Evolutionary conservation across 2,797 vertebrate genomes (phyloP), one percentile per base, ranked within the genome.

Genomic region (Triplophysa yarkandensis): DNA sequence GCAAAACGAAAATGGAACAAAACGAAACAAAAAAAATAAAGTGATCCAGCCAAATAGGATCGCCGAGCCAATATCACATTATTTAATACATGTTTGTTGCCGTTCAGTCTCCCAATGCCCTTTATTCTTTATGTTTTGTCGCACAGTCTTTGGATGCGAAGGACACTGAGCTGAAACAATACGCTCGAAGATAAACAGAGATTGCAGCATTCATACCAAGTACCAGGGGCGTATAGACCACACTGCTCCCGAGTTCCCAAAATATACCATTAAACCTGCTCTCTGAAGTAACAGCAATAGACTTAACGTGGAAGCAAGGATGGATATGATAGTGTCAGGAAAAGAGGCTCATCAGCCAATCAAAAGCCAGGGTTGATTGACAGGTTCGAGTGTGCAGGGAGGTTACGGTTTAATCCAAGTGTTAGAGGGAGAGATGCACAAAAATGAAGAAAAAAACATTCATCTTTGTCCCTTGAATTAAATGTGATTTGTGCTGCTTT

Each of bases 161-260:
- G 89, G 87, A 91, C 89, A 93, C 90, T 92, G 85, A 81, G 90
- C 85, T 88, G 83, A 91, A 93, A 92, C 90, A 92, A 92, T 91
- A 89, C 88, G 90, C 77, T 54, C 74, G 82, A 93, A 57, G 92
- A 91, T 89, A 93, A 89, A 92, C 85, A 87, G 88, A 92, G 86
- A 88, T 90, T 81, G 86, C 90, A 87, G 89, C 88, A 89, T 81
- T 83, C 86, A 86, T 70, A 73, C 72, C 71, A 91, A 91, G 93
- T 92, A 95, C 93, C 93, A 91, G 89, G 90, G 89, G 57, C 32
- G 44, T 78, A 84, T 32, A 61, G 21, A 54, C 60, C 30, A 80
- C 75, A 76, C 80, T 52, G 71, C 71, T 83, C 80, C 5, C 77
- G n/a, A 77, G 78, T 81, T 86, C 32, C 61, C 76, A 80, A 80